Conservation (phyloP, 2,888 invertebrate genomes). For the Frankliniella intonsa region DNA sequence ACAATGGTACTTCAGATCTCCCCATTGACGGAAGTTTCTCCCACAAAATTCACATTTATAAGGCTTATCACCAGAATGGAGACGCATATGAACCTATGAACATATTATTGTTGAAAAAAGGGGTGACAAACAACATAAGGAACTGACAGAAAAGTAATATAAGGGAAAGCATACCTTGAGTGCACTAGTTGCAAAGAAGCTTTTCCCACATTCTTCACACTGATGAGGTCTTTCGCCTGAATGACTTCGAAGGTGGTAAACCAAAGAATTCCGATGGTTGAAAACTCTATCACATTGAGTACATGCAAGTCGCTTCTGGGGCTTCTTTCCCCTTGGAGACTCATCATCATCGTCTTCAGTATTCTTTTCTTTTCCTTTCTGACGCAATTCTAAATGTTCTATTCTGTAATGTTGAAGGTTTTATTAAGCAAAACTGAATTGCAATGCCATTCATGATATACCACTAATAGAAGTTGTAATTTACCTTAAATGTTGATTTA, state of each 20-base stretch:
- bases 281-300: constrained; percentile 68
- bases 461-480: neutral
- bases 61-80: constrained; percentile 81
- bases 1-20: constrained; percentile 81
- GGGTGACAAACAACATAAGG: constrained; percentile 22
- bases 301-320: constrained; percentile 50
- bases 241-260: constrained; percentile 78
- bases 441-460: neutral
- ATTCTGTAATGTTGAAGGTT: constrained; percentile 30
- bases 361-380: neutral
- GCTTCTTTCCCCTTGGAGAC: neutral
- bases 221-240: constrained; percentile 70
- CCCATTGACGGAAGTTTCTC: constrained; percentile 78
- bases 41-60: constrained; percentile 77
- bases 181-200: constrained; percentile 76
- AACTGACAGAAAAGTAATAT: neutral
- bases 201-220: constrained; percentile 75
- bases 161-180: constrained; percentile 56
- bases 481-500: constrained; percentile 38
- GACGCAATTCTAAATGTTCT: constrained; percentile 38
- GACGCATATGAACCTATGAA: constrained; percentile 64
- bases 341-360: neutral
- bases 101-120: constrained; percentile 31
- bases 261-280: constrained; percentile 74
- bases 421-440: neutral